Percentiles rank a stretch among this genome's conserved stretches.
These are phyloP conservation scores for Mya arenaria DNA, from an alignment of 1,140 invertebrate genomes.

Conservation along the genomic window DNA sequence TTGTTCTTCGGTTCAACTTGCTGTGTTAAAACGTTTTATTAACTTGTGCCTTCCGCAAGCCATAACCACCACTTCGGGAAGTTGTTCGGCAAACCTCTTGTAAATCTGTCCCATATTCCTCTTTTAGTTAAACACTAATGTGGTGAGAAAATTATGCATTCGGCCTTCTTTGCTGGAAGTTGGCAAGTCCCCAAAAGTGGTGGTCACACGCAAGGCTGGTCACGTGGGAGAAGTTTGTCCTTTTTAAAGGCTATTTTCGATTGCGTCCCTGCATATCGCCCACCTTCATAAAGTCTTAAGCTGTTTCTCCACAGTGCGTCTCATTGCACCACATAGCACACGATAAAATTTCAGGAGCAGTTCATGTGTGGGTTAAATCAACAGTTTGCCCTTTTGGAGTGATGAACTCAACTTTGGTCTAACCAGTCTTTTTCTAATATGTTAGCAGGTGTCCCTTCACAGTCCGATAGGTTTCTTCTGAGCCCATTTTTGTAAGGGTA, in stretches of 20 bases:
- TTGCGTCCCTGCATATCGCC: background rate
- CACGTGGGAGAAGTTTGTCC: background rate
- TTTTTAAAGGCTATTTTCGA: background rate
- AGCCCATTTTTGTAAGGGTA: background rate
- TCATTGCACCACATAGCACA: background rate
- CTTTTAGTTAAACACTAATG: background rate
- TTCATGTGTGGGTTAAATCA: background rate
- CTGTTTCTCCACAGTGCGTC: background rate
- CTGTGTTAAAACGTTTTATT: background rate
- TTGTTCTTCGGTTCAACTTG: background rate
- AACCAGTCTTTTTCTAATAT: background rate
- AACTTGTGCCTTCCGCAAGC: background rate
- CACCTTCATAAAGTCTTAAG: background rate
- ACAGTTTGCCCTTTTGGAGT: background rate
- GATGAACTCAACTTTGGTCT: background rate
- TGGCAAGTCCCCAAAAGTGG: conserved; percentile 30
- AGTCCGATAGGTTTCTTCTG: background rate
- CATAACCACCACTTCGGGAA: background rate
- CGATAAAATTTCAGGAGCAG: background rate
- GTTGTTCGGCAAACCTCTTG: background rate
- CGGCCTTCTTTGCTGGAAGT: conserved; percentile 6
- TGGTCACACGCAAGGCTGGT: conserved; percentile 23
- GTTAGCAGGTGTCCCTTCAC: background rate
- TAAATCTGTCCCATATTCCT: background rate
- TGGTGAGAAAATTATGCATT: conserved; percentile 28